Conservation (phyloP, 1,140 invertebrate genomes). For the Chymomyza costata region DNA sequence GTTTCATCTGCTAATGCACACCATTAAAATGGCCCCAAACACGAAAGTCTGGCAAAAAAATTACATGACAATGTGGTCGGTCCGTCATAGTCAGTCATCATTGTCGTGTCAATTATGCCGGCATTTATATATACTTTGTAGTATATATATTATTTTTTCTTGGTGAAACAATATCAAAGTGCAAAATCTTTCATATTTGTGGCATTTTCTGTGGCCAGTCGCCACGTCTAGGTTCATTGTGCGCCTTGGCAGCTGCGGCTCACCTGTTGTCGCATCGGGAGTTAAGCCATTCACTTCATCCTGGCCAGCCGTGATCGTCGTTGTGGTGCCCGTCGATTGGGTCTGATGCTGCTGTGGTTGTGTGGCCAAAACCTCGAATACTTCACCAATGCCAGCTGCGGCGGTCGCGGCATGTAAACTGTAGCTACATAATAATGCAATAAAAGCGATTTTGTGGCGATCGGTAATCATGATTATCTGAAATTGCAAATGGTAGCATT, state of each 20-base stretch:
- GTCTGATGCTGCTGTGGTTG: conserved; percentile 20
- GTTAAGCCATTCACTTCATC: conserved; percentile 58
- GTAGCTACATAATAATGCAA: conserved; percentile 54
- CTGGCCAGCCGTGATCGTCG: conserved; percentile 42
- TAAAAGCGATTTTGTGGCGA: conserved; percentile 68
- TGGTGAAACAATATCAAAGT: conserved; percentile 64
- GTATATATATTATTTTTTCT: too few relatives aligned
- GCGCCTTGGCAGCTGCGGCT: conserved; percentile 42
- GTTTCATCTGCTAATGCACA: conserved; percentile 69
- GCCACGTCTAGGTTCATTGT: neutral
- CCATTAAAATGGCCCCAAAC: conserved; percentile 57
- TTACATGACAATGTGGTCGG: neutral
- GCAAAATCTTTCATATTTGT: conserved; percentile 66
- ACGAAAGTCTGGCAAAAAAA: conserved; percentile 10
- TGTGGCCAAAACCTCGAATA: conserved; percentile 57
- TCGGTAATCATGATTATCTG: conserved; percentile 74
- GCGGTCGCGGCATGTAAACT: conserved; percentile 19
- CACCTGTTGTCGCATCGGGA: conserved; percentile 57
- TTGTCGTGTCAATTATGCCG: conserved; percentile 60
- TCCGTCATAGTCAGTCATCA: conserved; percentile 5
- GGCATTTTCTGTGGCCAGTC: conserved; percentile 41
- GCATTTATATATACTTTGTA: too few relatives aligned
- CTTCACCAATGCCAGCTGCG: conserved; percentile 33
- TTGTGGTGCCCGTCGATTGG: conserved; percentile 20
- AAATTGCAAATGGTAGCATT: conserved; percentile 39